Percentiles rank a stretch among this genome's conserved stretches.
These are phyloP conservation scores for Dryobota labecula DNA, from an alignment of 2,888 invertebrate species.

Conservation along the genomic window DNA sequence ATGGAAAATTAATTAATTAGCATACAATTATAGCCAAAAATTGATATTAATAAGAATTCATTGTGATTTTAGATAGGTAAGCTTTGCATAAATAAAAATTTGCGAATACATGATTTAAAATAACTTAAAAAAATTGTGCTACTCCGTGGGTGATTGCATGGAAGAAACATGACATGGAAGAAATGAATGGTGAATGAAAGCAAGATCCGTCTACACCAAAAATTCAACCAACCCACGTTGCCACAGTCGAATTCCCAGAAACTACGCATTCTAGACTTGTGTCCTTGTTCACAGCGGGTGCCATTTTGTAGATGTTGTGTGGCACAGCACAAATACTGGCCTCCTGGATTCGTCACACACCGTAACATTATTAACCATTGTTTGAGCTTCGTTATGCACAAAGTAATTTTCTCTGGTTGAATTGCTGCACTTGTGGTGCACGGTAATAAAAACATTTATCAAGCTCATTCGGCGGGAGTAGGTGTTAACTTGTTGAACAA, in stretches of 20 bases:
- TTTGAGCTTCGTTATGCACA: constrained; percentile 83
- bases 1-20: constrained; percentile 7
- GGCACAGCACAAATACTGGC: constrained; percentile 71
- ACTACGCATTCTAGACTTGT: constrained; percentile 35
- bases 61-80: neutral
- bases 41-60: neutral
- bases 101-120: neutral
- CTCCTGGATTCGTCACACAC: constrained; percentile 82
- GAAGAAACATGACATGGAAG: neutral
- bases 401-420: constrained; percentile 85
- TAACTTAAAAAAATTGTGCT: neutral
- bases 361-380: constrained; percentile 80
- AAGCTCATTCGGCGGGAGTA: constrained; percentile 71
- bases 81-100: neutral
- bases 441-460: constrained; percentile 83
- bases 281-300: constrained; percentile 59
- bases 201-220: neutral
- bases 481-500: constrained; percentile 82
- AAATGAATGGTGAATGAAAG: constrained; percentile 39
- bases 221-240: constrained; percentile 2
- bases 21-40: constrained; percentile 2
- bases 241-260: constrained; percentile 43
- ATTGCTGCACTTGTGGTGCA: constrained; percentile 80
- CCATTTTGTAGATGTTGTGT: constrained; percentile 64
- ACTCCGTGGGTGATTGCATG: neutral